Evolutionary conservation across 2,888 invertebrate genomes (phyloP).

Genomic region (Formica aserva): DNA sequence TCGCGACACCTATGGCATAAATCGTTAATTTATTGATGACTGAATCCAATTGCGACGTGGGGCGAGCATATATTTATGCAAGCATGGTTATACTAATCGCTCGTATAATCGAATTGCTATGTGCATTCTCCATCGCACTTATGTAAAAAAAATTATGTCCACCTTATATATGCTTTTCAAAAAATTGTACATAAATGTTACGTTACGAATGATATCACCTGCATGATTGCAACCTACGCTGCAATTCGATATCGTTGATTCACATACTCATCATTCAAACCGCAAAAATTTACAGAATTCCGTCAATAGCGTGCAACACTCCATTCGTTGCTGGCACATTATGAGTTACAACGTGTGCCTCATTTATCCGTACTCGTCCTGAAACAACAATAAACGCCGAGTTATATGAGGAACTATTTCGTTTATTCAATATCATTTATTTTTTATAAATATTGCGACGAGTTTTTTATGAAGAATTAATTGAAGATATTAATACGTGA

Average conservation of each 20-base stretch:
- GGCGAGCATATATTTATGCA: conserved; percentile 5
- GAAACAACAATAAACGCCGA: conserved; percentile 59
- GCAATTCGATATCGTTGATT: conserved; percentile 13
- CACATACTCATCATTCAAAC: neutral
- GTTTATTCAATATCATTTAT: neutral
- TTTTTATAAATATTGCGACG: neutral
- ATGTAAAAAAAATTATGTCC: conserved; percentile 4
- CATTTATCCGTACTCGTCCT: conserved; percentile 95
- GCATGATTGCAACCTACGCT: conserved; percentile 15
- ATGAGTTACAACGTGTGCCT: conserved; percentile 92
- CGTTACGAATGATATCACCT: conserved; percentile 29
- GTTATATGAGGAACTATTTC: neutral
- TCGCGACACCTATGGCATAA: conserved; percentile 77
- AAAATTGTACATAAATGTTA: conserved; percentile 1
- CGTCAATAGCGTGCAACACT: conserved; percentile 94
- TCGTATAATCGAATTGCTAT: conserved; percentile 4
- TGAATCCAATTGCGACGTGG: conserved; percentile 20
- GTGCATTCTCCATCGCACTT: neutral
- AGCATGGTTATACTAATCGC: neutral
- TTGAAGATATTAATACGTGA: neutral
- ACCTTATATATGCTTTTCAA: neutral
- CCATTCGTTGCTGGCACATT: conserved; percentile 96
- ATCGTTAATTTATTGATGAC: conserved; percentile 39
- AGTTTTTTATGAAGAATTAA: neutral
- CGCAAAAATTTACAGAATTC: conserved; percentile 87